Conservation (phyloP, 2,797 vertebrate genomes). For the Anguilla obscura region DNA sequence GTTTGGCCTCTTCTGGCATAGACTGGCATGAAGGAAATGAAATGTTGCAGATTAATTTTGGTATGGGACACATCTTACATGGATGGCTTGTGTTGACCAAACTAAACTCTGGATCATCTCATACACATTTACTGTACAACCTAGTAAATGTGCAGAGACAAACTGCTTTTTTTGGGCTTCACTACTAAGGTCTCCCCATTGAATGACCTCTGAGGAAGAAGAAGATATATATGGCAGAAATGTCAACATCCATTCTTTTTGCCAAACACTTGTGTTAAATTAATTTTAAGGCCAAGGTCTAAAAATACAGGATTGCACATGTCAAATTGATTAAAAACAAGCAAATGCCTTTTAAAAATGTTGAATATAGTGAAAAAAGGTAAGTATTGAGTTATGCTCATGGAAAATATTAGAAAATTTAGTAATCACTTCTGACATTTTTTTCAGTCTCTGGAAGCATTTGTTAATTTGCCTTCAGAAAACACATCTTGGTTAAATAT, state of each 20-base stretch:
- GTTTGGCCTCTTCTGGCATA: too few species aligned
- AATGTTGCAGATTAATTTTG: too few species aligned
- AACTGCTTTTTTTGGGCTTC: neutral
- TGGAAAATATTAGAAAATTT: neutral
- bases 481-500: neutral
- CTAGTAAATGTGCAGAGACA: neutral
- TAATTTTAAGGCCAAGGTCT: neutral
- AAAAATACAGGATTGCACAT: neutral
- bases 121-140: neutral
- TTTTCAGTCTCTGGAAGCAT: neutral
- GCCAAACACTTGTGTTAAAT: neutral
- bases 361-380: neutral
- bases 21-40: too few species aligned
- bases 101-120: neutral
- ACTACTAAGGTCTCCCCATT: neutral
- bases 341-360: neutral
- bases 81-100: neutral
- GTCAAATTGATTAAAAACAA: neutral
- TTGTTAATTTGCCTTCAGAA: neutral
- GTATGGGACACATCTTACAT: neutral
- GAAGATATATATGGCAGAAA: too few species aligned
- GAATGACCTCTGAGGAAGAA: neutral
- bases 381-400: neutral
- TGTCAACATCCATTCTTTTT: neutral
- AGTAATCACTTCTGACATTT: neutral